Evolutionary conservation across 2,797 vertebrate species (phyloP).

Genomic region (Hozukius guyotensis): DNA sequence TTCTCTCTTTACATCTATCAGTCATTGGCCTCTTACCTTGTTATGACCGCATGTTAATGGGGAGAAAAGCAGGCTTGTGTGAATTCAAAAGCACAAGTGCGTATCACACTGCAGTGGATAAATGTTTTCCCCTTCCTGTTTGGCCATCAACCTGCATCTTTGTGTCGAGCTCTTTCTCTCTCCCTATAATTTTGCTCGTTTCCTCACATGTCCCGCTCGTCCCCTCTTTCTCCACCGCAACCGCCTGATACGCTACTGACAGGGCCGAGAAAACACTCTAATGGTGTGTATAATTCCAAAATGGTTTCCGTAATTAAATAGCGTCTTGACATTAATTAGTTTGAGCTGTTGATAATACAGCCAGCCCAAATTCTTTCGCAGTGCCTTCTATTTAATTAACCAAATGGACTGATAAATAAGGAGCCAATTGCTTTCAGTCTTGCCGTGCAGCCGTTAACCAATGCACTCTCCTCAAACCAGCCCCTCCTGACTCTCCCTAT

Average conservation of each 20-base stretch:
- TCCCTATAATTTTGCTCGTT: not conserved
- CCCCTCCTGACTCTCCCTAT: not conserved
- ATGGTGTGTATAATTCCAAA: conserved; percentile 77
- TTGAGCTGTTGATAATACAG: conserved; percentile 72
- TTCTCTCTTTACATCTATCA: not conserved
- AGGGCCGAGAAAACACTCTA: conserved; percentile 58
- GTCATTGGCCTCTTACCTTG: not conserved
- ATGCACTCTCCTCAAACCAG: not conserved
- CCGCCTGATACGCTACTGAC: conserved; percentile 38
- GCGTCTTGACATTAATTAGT: conserved; percentile 79
- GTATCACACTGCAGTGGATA: not conserved
- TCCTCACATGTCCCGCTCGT: not conserved
- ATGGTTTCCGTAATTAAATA: conserved; percentile 73
- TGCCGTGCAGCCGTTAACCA: conserved; percentile 10
- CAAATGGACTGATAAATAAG: conserved; percentile 73
- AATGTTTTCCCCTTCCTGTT: not conserved
- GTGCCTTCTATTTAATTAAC: conserved; percentile 74
- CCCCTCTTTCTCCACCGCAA: not conserved
- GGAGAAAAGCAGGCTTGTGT: not conserved
- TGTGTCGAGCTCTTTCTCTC: not conserved
- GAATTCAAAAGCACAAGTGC: not conserved
- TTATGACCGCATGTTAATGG: not conserved
- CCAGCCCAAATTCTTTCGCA: conserved; percentile 62
- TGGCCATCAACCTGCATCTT: not conserved
- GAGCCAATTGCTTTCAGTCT: conserved; percentile 22